Evolutionary conservation across 2,888 invertebrate genomes (phyloP).

Genomic region (Idaea biselata): DNA sequence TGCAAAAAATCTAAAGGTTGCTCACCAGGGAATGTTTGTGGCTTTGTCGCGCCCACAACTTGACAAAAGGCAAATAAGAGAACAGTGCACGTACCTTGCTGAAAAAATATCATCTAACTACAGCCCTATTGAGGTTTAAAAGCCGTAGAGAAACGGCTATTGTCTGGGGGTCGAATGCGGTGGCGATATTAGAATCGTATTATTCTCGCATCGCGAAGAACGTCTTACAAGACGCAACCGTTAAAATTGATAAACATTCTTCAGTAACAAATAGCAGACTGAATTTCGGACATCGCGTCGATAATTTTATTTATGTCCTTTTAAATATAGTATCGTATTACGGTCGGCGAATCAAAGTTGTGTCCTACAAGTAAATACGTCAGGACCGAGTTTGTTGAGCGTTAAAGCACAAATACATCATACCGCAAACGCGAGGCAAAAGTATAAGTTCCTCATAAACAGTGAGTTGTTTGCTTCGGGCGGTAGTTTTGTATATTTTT

Average conservation of each 20-base stretch:
- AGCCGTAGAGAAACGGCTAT: constrained; percentile 72
- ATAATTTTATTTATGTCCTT: constrained; percentile 56
- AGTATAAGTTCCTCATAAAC: constrained; percentile 58
- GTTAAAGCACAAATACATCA: constrained; percentile 46
- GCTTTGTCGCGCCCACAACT: constrained; percentile 78
- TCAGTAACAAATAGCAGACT: constrained; percentile 34
- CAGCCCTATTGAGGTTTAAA: constrained; percentile 77
- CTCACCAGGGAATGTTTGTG: constrained; percentile 77
- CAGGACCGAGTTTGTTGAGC: constrained; percentile 44
- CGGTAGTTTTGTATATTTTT: constrained; percentile 49
- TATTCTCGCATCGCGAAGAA: constrained; percentile 48
- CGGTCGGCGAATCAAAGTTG: constrained; percentile 49
- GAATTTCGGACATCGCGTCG: constrained; percentile 42
- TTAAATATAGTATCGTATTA: constrained; percentile 40
- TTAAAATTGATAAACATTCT: constrained; percentile 41
- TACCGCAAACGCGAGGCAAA: constrained; percentile 40
- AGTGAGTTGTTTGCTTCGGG: constrained; percentile 64
- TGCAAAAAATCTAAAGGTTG: constrained; percentile 67
- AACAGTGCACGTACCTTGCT: constrained; percentile 57
- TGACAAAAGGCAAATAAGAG: constrained; percentile 79
- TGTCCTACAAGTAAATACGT: constrained; percentile 26
- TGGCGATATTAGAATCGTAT: constrained; percentile 77
- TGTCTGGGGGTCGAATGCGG: constrained; percentile 70
- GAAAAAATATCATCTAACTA: constrained; percentile 78
- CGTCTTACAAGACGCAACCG: constrained; percentile 33